Base-by-base conservation (phyloP, 2,888 invertebrate genomes). In the Meiosimyza platycephala region DNA sequence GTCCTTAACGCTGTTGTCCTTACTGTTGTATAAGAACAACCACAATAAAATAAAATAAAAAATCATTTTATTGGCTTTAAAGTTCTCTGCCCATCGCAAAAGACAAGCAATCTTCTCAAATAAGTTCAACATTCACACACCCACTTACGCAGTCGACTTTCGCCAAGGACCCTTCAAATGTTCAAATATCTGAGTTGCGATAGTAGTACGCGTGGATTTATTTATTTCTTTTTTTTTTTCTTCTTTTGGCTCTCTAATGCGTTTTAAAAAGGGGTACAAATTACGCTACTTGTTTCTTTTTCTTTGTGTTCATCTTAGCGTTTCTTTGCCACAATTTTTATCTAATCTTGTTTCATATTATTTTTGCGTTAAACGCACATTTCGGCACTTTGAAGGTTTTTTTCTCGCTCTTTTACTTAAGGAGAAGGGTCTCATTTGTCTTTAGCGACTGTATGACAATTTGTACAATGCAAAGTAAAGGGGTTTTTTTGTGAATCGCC, bases 21-120 rank as follows among this genome's bases (percentile, higher is more conserved):
- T 52, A 72, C 65, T 66, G 71, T 55, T 54, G 33, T 59, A 63
- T 22, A 71, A 66, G 59, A 55, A 57, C 59, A 66, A 72, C 69
- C 48, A 72, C 62, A 73, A 68, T 63, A 71, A 40, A 59, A 66
- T 55, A 63, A 68, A 72, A 76, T 77, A 80, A 79, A 83, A 40
- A 84, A 84, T 82, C 82, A 83, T 83, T 84, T 85, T 85, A 84
- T 84, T 84, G 85, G 84, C 84, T 84, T 85, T 83, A 84, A 83
- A 82, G 79, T 80, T 79, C 79, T 78, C 79, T 79, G 80, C 72
- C 72, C 55, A 48, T 48, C 57, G 22, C 60, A 51, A 52, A 59
- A 16, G 40, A 47, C 33, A 63, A 70, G 51, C 52, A 40, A 33
- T 55, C 60, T 66, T 18, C 63, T 50, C 78, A 79, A 81, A 84